These are phyloP conservation scores for Xyrauchen texanus DNA, from an alignment of 2,113 vertebrate genomes.

Conservation along the genomic window DNA sequence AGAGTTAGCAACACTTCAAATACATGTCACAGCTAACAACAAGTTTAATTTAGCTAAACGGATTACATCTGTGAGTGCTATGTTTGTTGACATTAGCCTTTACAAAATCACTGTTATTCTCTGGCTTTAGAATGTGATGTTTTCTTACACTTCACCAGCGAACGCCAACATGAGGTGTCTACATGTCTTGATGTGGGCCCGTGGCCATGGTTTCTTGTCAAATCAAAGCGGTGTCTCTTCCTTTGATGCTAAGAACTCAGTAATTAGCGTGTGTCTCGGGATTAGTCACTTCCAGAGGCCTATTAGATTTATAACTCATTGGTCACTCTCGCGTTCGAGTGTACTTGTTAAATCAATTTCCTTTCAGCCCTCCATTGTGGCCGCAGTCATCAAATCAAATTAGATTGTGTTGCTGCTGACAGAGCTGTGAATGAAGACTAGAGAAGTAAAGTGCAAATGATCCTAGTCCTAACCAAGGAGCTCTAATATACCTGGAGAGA, in stretches of 20 bases:
- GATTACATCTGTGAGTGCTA: constrained; percentile 1
- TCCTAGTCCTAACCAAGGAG: not conserved
- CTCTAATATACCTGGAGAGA: too few species aligned
- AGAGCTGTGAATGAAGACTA: constrained; percentile 13
- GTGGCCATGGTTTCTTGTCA: constrained; percentile 27
- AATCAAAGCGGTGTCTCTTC: constrained; percentile 18
- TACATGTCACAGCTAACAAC: not conserved
- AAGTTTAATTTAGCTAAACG: constrained; percentile 9
- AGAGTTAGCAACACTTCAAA: not conserved
- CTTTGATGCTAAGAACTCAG: constrained; percentile 50
- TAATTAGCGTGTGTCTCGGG: constrained; percentile 50
- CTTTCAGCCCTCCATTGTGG: constrained; percentile 36
- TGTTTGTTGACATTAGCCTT: constrained; percentile 12
- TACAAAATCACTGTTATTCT: constrained; percentile 15
- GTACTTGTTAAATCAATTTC: constrained; percentile 55
- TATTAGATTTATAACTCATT: constrained; percentile 52
- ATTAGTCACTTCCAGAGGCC: constrained; percentile 52
- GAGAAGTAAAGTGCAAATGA: constrained; percentile 23
- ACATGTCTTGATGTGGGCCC: constrained; percentile 1
- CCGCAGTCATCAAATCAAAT: constrained; percentile 44
- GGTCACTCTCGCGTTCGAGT: constrained; percentile 45
- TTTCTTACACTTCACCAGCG: constrained; percentile 28
- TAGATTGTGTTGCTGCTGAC: constrained; percentile 34
- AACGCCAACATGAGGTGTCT: constrained; percentile 7
- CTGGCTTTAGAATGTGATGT: constrained; percentile 11